Evolutionary conservation across 1,140 invertebrate genomes (phyloP).

Genomic region (Mercenaria mercenaria): DNA sequence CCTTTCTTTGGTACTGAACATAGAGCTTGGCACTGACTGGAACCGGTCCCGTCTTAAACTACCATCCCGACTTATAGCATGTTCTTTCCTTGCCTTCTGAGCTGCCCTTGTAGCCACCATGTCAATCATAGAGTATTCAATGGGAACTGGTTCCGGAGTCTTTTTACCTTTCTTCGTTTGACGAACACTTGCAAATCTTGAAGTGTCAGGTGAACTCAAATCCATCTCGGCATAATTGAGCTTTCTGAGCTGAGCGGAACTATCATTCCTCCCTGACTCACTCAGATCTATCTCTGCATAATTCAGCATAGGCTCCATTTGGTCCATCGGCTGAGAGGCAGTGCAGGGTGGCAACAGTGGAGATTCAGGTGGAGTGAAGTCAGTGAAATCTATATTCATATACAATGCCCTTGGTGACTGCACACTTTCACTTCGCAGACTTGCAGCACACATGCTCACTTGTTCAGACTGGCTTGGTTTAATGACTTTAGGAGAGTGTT

Average conservation of each 20-base stretch:
- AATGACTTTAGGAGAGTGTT: conserved; percentile 61
- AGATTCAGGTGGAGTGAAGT: conserved; percentile 74
- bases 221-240: conserved; percentile 82
- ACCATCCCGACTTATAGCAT: conserved; percentile 81
- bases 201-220: conserved; percentile 20
- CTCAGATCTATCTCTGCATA: conserved; percentile 83
- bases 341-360: conserved; percentile 62
- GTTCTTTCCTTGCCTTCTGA: conserved; percentile 79
- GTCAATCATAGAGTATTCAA: conserved; percentile 84
- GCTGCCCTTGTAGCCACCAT: conserved; percentile 82
- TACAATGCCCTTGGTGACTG: conserved; percentile 64
- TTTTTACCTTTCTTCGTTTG: conserved; percentile 64
- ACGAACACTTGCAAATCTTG: conserved; percentile 34
- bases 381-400: conserved; percentile 73
- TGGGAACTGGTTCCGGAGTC: conserved; percentile 69
- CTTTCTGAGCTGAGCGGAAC: conserved; percentile 27
- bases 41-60: conserved; percentile 48
- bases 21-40: neutral
- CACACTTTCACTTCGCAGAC: conserved; percentile 56
- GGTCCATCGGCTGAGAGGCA: conserved; percentile 65
- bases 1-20: conserved; percentile 34
- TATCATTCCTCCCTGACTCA: conserved; percentile 41
- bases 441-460: neutral
- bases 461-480: conserved; percentile 62
- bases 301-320: conserved; percentile 78